Evolutionary conservation across 2,113 vertebrate species (phyloP), one percentile per base, ranked within the genome.

Genomic region (Galbula dea): DNA sequence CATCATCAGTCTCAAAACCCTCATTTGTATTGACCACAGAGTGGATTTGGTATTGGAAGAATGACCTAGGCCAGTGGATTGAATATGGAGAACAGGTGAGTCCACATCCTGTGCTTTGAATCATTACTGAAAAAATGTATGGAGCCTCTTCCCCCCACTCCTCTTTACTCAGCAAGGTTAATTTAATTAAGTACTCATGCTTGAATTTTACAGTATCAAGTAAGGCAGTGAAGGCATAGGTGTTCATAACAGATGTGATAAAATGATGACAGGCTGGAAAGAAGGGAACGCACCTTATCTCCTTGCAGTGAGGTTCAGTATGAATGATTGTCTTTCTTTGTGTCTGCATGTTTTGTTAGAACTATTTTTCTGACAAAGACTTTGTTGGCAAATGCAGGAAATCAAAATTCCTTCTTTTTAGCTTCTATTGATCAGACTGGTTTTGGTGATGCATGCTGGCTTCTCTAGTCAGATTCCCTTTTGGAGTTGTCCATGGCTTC

Each of bases 31-130:
- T 99, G 61, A 98, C 98, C 19, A 99, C 99, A 1, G 78, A 98
- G 88, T 99, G 98, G 98, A 52, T 98, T 68, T 99, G 99, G 99
- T 98, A 98, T 94, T 99, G 98, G 98, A 96, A 96, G 95, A 96
- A 98, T 46, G 96, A 98, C 6, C 19, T 24, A 9, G 97, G 95
- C 19, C 69, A 65, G 17, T 99, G 99, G 99, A 66, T 68, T 45
- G 97, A 98, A 87, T 99, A 97, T 63, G 98, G 98, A 55, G 39
- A 94, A 22, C 78, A 97, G 91, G 98, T 98, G 90, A 97, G 97
- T 97, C 54, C 48, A 20, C 7, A 34, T 54, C 20, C 36, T 45
- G 27, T 75, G 61, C 69, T 80, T 46, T 65, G 49, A 76, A 62
- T 85, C 26, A 24, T 23, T 72, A 29, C 48, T 94, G 54, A 54